phyloP scores from a whole-genome alignment of 2,797 vertebrate genomes.

The Hydrophis major region DNA sequence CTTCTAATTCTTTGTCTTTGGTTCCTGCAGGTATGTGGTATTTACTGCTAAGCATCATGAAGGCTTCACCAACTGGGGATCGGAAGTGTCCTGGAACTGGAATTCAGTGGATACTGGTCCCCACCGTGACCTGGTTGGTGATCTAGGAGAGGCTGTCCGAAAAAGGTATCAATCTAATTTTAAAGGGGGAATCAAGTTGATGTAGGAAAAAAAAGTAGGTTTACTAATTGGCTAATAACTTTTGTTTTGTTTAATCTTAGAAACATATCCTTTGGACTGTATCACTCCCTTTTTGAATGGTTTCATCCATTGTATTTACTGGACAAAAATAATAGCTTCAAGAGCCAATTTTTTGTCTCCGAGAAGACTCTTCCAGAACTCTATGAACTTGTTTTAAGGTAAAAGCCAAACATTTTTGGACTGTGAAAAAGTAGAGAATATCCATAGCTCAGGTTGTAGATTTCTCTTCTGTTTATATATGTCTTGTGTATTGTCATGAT shows the following conservation, averaged over 20 bases:
- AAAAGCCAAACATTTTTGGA: constrained; percentile 28
- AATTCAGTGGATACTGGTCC: constrained; percentile 88
- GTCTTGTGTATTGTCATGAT: too few relatives aligned
- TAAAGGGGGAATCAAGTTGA: neutral
- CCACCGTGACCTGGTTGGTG: constrained; percentile 87
- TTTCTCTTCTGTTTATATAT: neutral
- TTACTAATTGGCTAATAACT: neutral
- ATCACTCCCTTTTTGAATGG: constrained; percentile 92
- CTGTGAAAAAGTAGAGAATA: neutral
- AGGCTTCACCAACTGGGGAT: constrained; percentile 95
- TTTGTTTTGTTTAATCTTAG: constrained; percentile 68
- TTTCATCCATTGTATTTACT: constrained; percentile 88
- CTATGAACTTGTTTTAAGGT: constrained; percentile 86
- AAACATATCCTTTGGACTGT: constrained; percentile 86
- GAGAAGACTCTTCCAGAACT: constrained; percentile 88
- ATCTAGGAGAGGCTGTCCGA: constrained; percentile 83
- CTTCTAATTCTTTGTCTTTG: neutral
- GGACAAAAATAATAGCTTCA: constrained; percentile 84
- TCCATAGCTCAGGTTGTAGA: neutral
- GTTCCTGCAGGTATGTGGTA: constrained; percentile 84
- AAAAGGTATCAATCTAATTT: constrained; percentile 72
- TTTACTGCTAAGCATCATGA: constrained; percentile 94
- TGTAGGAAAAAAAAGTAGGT: neutral
- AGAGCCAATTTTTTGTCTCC: constrained; percentile 83
- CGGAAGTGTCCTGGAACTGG: constrained; percentile 92